Evolutionary conservation across 2,113 vertebrate genomes (phyloP), one percentile per base, ranked within the genome.

Genomic region (Machaerirhynchus nigripectus): DNA sequence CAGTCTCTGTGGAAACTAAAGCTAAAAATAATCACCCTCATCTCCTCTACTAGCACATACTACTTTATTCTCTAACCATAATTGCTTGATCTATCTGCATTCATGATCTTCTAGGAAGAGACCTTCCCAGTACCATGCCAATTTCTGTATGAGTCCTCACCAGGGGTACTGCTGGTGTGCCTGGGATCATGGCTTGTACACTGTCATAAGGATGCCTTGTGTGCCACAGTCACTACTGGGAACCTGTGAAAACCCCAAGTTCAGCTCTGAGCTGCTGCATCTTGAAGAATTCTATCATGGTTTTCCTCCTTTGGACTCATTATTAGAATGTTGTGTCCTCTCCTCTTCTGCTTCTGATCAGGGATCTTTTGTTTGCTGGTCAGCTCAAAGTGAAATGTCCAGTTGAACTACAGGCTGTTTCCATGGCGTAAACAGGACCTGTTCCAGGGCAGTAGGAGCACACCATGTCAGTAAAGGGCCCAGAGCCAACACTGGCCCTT

Each of bases 1-100:
- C 78, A 84, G 92, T 94, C 92, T 95, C 96, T 95, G 94, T 93
- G 94, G 95, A 95, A 97, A 96, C 91, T 90, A 63, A 77, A 89
- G 86, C 86, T 95, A 95, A 96, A 95, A 97, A 96, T 95, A 96
- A 90, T 86, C 83, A 79, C 10, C 33, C 22, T 92, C 52, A 77
- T 97, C 86, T 95, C 55, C 26, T 95, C 30, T 52, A 63, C 55
- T 84, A 52, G 47, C 64, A 90, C 55, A 60, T n/a, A 46, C 18
- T 46, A 11, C 55, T 74, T 93, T 95, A 71, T 85, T 74, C 86
- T 92, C 40, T 65, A 77, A 50, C 52, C 0, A 0, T 67, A 80
- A 78, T 24, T 76, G 64, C 39, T 77, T 76, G 17, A 52, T 77
- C 27, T 88, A 80, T 75, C 61, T 73, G 53, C 30, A 30, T 44